Evolutionary conservation across 2,113 vertebrate genomes (phyloP).

Genomic region (Rynchops niger): DNA sequence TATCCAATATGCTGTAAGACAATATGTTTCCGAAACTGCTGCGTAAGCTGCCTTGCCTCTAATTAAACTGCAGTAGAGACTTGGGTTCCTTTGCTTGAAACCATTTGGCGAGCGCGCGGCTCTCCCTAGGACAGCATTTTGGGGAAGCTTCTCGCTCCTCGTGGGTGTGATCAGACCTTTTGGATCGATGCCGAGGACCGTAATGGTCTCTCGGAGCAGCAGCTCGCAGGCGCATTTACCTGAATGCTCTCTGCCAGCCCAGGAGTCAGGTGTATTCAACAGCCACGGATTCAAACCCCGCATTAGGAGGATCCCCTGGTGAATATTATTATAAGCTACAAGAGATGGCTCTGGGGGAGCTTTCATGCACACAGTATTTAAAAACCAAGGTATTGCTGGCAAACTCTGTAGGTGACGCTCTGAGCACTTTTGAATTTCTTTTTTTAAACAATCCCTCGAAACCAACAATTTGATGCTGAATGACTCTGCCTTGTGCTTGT

Average conservation of each 20-base stretch:
- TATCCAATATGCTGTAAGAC: constrained; percentile 63
- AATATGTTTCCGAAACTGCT: constrained; percentile 44
- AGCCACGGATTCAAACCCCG: background rate
- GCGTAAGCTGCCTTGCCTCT: constrained; percentile 57
- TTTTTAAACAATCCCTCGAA: background rate
- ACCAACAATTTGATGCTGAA: background rate
- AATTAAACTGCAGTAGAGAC: constrained; percentile 34
- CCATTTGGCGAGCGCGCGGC: background rate
- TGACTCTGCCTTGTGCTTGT: background rate
- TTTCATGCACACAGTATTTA: background rate
- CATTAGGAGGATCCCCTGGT: background rate
- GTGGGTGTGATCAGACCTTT: background rate
- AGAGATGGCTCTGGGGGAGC: background rate
- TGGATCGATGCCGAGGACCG: background rate
- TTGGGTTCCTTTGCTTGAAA: background rate
- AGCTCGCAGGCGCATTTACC: background rate
- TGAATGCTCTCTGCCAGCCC: background rate
- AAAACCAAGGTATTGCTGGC: background rate
- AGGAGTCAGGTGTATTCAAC: background rate
- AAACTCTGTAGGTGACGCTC: background rate
- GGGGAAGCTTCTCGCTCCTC: background rate
- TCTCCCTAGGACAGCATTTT: background rate
- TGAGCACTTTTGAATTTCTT: background rate
- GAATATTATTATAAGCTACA: constrained; percentile 28
- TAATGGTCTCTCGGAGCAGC: background rate